Evolutionary conservation across 2,888 invertebrate genomes (phyloP).

Genomic region (Cartodere bifasciata): DNA sequence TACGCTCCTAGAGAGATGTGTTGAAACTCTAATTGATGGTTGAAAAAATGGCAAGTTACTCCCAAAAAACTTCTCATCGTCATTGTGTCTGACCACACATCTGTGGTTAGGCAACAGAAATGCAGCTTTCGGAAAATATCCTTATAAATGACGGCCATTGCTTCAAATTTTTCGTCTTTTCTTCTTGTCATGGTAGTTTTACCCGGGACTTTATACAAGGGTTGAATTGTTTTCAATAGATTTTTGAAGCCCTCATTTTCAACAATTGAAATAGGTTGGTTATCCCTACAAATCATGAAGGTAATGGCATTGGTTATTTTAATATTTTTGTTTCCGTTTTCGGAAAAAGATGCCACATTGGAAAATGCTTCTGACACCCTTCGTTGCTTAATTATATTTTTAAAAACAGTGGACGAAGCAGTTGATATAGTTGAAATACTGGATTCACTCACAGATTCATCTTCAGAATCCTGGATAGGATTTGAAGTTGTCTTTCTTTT

Average conservation of each 20-base stretch:
- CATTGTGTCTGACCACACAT: slow-evolving; percentile 16
- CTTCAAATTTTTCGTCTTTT: slow-evolving; percentile 13
- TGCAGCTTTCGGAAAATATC: slow-evolving; percentile 10
- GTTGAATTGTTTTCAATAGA: slow-evolving; percentile 11
- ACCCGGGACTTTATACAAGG: slow-evolving; percentile 15
- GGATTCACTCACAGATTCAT: slow-evolving; percentile 1
- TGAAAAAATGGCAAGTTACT: slow-evolving; percentile 9
- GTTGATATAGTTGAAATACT: slow-evolving; percentile 1
- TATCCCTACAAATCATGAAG: slow-evolving; percentile 15
- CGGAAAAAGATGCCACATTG: slow-evolving; percentile 7
- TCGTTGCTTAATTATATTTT: slow-evolving; percentile 2
- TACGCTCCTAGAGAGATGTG: slow-evolving; percentile 3
- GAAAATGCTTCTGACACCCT: background rate
- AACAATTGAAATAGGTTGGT: slow-evolving; percentile 12
- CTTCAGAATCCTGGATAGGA: background rate
- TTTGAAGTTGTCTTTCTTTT: no score
- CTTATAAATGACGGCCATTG: slow-evolving; percentile 9
- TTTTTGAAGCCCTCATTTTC: slow-evolving; percentile 15
- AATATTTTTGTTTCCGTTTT: slow-evolving; percentile 9
- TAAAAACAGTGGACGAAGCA: slow-evolving; percentile 4
- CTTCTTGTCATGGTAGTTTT: slow-evolving; percentile 11
- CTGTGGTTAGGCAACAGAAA: slow-evolving; percentile 13
- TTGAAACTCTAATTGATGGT: background rate
- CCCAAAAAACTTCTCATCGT: slow-evolving; percentile 16
- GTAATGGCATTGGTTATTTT: slow-evolving; percentile 13